Percentiles rank a stretch among this genome's conserved stretches.
These are phyloP conservation scores for Plagodis dolabraria DNA, from an alignment of 2,888 invertebrate genomes.

Conservation along the genomic window DNA sequence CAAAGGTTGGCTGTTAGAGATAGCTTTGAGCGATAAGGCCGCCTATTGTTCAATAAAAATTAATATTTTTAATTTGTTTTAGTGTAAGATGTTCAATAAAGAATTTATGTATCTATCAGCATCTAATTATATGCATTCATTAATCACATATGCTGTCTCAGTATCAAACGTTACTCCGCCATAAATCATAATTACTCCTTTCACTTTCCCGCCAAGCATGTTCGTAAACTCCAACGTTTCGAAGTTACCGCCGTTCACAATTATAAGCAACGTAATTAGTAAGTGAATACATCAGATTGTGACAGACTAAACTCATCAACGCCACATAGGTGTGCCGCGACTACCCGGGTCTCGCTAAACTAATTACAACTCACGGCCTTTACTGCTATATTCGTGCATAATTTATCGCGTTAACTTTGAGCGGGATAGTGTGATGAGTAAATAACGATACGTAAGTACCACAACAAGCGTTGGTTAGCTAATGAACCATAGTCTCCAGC, in stretches of 20 bases:
- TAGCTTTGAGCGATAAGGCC: too few species aligned
- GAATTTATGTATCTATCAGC: too few species aligned
- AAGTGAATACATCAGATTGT: slow-evolving; percentile 23
- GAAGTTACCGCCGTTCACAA: neutral
- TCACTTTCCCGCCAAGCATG: neutral
- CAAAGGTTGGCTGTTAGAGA: too few species aligned
- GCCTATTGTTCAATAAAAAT: too few species aligned
- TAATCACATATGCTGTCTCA: too few species aligned
- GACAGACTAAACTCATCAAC: slow-evolving; percentile 29
- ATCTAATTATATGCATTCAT: too few species aligned
- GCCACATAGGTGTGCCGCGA: slow-evolving; percentile 18
- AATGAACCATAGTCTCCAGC: too few species aligned
- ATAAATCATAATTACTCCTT: too few species aligned
- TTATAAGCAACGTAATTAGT: slow-evolving; percentile 11
- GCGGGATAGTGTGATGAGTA: slow-evolving; percentile 1
- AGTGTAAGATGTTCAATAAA: too few species aligned
- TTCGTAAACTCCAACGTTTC: neutral
- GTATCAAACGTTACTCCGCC: too few species aligned
- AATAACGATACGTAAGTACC: neutral
- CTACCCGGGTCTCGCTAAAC: slow-evolving; percentile 22
- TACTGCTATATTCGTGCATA: slow-evolving; percentile 7
- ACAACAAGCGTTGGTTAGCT: too few species aligned
- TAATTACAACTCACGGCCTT: slow-evolving; percentile 16
- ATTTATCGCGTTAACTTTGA: slow-evolving; percentile 6
- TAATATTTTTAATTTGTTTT: too few species aligned